Percentiles rank a stretch among this genome's conserved stretches.
Conservation (phyloP, 1,140 invertebrate species). For the Drosophila leontia region DNA sequence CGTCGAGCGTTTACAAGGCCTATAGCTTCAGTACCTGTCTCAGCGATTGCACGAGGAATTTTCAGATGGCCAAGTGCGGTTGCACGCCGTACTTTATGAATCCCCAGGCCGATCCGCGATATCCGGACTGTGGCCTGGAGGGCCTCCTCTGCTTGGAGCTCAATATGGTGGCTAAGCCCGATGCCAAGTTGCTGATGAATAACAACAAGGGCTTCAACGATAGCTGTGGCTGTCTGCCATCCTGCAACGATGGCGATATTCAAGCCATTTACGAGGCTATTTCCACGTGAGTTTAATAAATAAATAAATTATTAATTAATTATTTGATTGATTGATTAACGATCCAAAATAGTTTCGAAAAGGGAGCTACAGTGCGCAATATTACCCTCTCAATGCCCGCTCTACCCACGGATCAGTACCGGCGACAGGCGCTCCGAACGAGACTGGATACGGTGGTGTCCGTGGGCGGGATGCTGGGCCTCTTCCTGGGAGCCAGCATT, state of each 20-base stretch:
- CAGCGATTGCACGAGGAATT: conserved; percentile 85
- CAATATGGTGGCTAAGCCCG: conserved; percentile 59
- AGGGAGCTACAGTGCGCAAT: conserved; percentile 7
- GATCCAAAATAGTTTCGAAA: conserved; percentile 4
- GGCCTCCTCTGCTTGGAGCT: conserved; percentile 64
- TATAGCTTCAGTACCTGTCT: conserved; percentile 87
- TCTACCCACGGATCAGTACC: conserved; percentile 81
- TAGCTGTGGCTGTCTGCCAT: conserved; percentile 85
- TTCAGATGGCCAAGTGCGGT: conserved; percentile 85
- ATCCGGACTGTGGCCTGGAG: conserved; percentile 59
- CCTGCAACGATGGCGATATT: conserved; percentile 86
- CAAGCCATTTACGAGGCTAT: conserved; percentile 65
- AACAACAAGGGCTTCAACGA: conserved; percentile 31
- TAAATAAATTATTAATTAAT: neutral
- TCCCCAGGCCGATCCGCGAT: conserved; percentile 37
- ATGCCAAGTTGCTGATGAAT: conserved; percentile 51
- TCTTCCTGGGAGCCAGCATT: conserved; percentile 86
- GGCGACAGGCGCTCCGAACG: conserved; percentile 86
- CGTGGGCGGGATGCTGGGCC: conserved; percentile 85
- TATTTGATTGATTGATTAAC: neutral
- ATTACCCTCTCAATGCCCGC: conserved; percentile 60
- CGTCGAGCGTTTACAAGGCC: conserved; percentile 84
- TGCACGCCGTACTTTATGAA: conserved; percentile 83
- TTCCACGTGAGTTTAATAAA: conserved; percentile 29
- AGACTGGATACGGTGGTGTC: conserved; percentile 83